These are phyloP conservation scores for Empidonax traillii DNA, from an alignment of 2,113 vertebrate species.

Conservation along the genomic window DNA sequence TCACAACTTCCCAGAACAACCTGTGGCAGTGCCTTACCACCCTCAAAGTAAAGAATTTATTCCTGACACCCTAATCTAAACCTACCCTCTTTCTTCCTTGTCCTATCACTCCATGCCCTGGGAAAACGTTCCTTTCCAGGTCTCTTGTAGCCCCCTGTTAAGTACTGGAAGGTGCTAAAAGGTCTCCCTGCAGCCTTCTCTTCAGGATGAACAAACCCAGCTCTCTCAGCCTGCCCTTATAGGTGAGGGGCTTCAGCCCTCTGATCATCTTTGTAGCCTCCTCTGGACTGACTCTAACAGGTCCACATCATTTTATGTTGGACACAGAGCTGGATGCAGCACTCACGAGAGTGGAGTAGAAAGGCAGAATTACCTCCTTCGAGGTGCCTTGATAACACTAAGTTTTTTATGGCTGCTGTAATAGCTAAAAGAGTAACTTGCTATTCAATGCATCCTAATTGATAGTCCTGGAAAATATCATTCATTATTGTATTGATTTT, in stretches of 20 bases:
- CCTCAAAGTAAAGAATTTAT: neutral
- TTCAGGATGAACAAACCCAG: neutral
- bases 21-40: neutral
- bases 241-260: neutral
- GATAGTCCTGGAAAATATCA: neutral
- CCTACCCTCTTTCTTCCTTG: neutral
- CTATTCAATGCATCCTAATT: neutral
- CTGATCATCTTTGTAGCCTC: neutral
- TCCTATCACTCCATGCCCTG: neutral
- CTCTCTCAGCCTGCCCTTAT: neutral
- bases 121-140: neutral
- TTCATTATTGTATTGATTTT: conserved; percentile 20
- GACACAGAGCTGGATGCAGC: neutral
- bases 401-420: neutral
- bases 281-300: neutral
- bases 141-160: neutral
- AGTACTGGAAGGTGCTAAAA: neutral
- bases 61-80: neutral
- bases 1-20: neutral
- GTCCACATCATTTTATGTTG: neutral
- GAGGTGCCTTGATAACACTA: neutral
- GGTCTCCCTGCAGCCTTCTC: neutral
- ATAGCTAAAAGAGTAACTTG: neutral
- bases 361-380: neutral
- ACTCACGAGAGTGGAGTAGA: neutral